Evolutionary conservation across 2,113 vertebrate species (phyloP).

Genomic region (Tragelaphus imberbis): DNA sequence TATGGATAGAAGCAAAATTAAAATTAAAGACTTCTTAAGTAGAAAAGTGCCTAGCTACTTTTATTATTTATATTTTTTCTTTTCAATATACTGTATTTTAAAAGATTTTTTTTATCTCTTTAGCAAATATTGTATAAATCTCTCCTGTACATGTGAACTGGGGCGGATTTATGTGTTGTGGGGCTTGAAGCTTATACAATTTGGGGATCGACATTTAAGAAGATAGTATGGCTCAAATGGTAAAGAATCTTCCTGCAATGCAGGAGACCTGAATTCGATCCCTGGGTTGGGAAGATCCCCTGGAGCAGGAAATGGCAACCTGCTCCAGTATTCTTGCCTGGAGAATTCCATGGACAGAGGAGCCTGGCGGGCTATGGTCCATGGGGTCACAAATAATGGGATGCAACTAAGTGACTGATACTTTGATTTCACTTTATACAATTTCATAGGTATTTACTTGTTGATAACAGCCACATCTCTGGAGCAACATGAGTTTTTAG

Average conservation of each 20-base stretch:
- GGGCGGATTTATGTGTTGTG: neutral
- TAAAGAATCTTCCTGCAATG: neutral
- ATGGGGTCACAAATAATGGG: neutral
- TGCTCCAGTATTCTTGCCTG: neutral
- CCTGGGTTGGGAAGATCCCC: neutral
- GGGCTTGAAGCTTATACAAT: neutral
- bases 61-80: neutral
- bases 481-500: neutral
- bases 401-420: neutral
- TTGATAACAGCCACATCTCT: neutral
- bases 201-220: neutral
- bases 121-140: neutral
- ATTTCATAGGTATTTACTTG: neutral
- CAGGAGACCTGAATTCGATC: neutral
- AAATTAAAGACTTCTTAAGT: neutral
- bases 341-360: neutral
- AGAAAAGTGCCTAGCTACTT: neutral
- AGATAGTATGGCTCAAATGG: neutral
- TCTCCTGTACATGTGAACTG: neutral
- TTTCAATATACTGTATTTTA: neutral
- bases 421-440: neutral
- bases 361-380: neutral
- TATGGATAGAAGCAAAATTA: constrained; percentile 42
- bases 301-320: neutral
- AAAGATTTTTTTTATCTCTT: neutral